phyloP scores from a whole-genome alignment of 2,888 invertebrate species.

The Acronicta alni region DNA sequence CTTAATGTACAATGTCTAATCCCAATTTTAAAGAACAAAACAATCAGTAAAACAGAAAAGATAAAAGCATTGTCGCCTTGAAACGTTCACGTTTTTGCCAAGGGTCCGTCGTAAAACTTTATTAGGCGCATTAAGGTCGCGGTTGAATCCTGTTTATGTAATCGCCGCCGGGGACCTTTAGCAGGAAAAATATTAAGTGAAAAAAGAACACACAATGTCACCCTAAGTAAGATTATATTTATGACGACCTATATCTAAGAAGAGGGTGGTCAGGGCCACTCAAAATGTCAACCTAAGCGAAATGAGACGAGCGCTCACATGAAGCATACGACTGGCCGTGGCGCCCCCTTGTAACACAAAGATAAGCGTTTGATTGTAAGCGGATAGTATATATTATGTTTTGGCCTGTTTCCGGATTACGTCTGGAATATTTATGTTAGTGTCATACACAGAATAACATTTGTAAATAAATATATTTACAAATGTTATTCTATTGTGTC shows the following conservation, averaged over 20 bases:
- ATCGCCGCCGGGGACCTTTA: constrained; percentile 87
- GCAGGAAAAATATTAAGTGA: constrained; percentile 88
- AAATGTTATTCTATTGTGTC: too few relatives aligned
- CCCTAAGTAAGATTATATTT: constrained; percentile 81
- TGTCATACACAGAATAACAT: constrained; percentile 21
- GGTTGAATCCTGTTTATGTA: constrained; percentile 89
- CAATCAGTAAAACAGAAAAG: constrained; percentile 87
- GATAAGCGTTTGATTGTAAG: constrained; percentile 55
- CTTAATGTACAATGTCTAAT: constrained; percentile 65
- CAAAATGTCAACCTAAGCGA: constrained; percentile 62
- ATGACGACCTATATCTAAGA: constrained; percentile 68
- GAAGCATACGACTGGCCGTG: constrained; percentile 44
- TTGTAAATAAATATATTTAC: neutral
- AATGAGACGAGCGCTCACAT: constrained; percentile 61
- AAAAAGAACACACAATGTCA: constrained; percentile 85
- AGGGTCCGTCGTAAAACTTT: constrained; percentile 89
- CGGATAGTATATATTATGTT: constrained; percentile 43
- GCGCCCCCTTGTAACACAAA: constrained; percentile 44
- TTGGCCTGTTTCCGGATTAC: constrained; percentile 21
- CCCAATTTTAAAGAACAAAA: constrained; percentile 81
- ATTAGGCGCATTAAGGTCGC: constrained; percentile 89
- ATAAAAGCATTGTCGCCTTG: constrained; percentile 89
- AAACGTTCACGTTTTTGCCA: constrained; percentile 86
- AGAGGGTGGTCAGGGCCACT: constrained; percentile 64
- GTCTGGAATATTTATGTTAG: constrained; percentile 30